Conservation (phyloP, 1,140 invertebrate species). For the Goniozus legneri region DNA sequence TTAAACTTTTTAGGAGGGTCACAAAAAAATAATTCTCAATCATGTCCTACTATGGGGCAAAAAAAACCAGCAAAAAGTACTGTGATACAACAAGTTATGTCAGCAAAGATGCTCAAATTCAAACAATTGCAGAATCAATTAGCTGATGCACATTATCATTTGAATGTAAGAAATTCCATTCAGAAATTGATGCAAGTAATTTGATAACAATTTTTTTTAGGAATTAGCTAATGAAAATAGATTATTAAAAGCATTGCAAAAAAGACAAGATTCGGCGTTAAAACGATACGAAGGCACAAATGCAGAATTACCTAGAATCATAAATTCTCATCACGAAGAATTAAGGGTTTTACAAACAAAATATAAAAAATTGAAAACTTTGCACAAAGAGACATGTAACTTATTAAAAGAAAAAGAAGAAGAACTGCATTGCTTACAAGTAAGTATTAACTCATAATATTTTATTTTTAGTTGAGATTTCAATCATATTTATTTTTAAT, state of each 20-base stretch:
- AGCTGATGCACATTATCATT: constrained; percentile 72
- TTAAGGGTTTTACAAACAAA: constrained; percentile 67
- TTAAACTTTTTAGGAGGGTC: constrained; percentile 48
- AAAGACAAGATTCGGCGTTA: constrained; percentile 71
- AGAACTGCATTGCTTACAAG: constrained; percentile 59
- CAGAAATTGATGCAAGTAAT: neutral
- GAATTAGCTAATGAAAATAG: constrained; percentile 73
- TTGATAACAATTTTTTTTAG: constrained; percentile 44
- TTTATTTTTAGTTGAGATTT: too few relatives aligned
- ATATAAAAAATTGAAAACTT: constrained; percentile 63
- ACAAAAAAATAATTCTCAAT: constrained; percentile 43
- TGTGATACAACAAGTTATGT: constrained; percentile 68
- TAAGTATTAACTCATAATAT: constrained; percentile 36
- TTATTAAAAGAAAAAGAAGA: constrained; percentile 66
- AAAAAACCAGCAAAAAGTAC: constrained; percentile 41
- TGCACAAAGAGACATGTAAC: constrained; percentile 60
- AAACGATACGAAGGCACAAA: constrained; percentile 71
- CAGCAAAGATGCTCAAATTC: constrained; percentile 69
- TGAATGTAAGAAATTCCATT: constrained; percentile 58
- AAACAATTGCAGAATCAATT: constrained; percentile 77
- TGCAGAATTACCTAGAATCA: constrained; percentile 67
- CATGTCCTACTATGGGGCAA: constrained; percentile 39
- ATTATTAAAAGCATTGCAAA: constrained; percentile 68
- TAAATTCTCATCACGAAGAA: constrained; percentile 73
- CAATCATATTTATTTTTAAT: neutral